Percentiles rank a stretch among this genome's conserved stretches.
These are phyloP conservation scores for Leptopilina drosophilae DNA, from an alignment of 2,888 invertebrate species.

Conservation along the genomic window DNA sequence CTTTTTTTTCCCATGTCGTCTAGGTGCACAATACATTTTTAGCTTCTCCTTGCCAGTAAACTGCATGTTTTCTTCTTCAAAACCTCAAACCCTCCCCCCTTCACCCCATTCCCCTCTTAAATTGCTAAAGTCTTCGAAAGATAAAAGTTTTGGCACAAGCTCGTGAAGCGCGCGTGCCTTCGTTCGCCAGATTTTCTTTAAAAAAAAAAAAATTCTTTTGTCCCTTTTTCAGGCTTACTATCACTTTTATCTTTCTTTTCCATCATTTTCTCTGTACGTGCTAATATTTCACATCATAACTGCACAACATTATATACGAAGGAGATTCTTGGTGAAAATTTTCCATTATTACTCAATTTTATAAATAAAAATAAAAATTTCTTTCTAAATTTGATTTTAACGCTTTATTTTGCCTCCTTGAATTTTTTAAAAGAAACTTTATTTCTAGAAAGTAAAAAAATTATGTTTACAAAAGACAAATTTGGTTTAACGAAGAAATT, in stretches of 20 bases:
- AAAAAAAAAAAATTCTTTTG: constrained; percentile 1
- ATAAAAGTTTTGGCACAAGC: constrained; percentile 41
- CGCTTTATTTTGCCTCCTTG: too few species aligned
- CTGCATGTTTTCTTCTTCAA: constrained; percentile 10
- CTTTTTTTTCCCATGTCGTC: neutral
- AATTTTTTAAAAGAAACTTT: too few species aligned
- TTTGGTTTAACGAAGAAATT: too few species aligned
- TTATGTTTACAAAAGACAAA: too few species aligned
- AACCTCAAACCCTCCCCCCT: neutral
- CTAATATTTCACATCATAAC: constrained; percentile 15
- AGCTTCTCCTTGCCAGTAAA: constrained; percentile 21
- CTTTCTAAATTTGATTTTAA: too few species aligned
- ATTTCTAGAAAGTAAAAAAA: too few species aligned
- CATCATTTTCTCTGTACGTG: constrained; percentile 17
- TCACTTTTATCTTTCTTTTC: constrained; percentile 29
- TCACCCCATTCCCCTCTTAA: neutral
- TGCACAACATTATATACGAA: neutral
- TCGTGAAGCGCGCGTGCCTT: constrained; percentile 26
- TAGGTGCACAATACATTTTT: constrained; percentile 19
- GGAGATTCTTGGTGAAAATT: neutral
- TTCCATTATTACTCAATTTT: neutral
- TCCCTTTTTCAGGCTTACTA: constrained; percentile 7
- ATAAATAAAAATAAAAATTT: too few species aligned
- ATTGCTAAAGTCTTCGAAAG: constrained; percentile 38
- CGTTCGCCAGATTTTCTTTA: constrained; percentile 5